These are phyloP conservation scores for Okapia johnstoni DNA, from an alignment of 2,113 vertebrate species.

Conservation along the genomic window DNA sequence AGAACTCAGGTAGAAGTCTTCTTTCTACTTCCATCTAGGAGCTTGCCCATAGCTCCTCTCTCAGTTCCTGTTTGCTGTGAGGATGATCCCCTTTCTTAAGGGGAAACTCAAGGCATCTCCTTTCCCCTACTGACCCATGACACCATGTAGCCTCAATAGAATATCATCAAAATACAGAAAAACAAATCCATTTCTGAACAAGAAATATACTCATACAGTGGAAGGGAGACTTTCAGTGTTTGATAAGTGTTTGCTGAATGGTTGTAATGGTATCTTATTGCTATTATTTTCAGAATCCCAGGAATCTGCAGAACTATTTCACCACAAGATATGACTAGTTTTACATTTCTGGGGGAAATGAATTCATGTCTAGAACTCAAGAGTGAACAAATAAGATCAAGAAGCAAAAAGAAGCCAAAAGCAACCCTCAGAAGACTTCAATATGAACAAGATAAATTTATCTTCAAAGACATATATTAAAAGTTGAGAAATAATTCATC, in stretches of 20 bases:
- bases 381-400: constrained; percentile 35
- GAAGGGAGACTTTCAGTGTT: background rate
- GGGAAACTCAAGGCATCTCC: background rate
- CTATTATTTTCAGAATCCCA: constrained; percentile 60
- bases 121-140: background rate
- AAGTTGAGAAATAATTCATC: background rate
- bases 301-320: constrained; percentile 34
- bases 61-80: background rate
- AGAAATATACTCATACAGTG: background rate
- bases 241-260: background rate
- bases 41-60: background rate
- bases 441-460: background rate
- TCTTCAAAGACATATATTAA: background rate
- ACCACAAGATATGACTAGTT: constrained; percentile 42
- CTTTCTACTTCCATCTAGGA: background rate
- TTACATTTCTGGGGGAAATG: constrained; percentile 50
- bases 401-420: constrained; percentile 32
- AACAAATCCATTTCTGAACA: background rate
- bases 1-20: background rate
- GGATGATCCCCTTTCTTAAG: background rate
- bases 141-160: background rate
- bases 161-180: background rate
- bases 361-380: constrained; percentile 36
- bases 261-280: constrained; percentile 3
- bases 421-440: background rate